A percentile compares a stretch with the other conserved stretches of the same genome.
phyloP scores from a whole-genome alignment of 2,797 vertebrate species.

The Delichon dasypus region DNA sequence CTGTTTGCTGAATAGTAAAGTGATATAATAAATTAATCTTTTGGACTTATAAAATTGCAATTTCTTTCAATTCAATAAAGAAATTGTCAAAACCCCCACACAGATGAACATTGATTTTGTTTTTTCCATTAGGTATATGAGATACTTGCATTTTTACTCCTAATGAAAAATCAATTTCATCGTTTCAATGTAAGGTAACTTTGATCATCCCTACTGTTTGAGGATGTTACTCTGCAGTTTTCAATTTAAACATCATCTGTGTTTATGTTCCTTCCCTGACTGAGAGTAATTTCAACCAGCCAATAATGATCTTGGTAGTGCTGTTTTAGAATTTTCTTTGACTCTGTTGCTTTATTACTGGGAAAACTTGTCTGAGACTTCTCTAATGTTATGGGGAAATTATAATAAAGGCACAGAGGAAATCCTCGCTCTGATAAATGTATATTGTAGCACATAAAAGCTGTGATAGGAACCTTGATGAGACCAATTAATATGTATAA shows the following conservation, averaged over 20 bases:
- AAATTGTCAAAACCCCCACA: background rate
- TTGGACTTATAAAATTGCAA: background rate
- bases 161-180: constrained; percentile 68
- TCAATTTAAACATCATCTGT: background rate
- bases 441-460: background rate
- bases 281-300: background rate
- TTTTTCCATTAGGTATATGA: constrained; percentile 18
- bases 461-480: background rate
- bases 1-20: background rate
- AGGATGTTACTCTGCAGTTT: background rate
- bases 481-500: background rate
- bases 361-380: background rate
- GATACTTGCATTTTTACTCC: constrained; percentile 31
- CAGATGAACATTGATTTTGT: constrained; percentile 22
- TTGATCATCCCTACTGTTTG: constrained; percentile 5
- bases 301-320: background rate
- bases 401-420: background rate
- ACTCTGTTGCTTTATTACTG: background rate
- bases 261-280: background rate
- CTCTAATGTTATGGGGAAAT: background rate
- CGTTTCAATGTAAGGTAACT: constrained; percentile 17
- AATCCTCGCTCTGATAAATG: background rate
- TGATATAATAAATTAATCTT: constrained; percentile 39
- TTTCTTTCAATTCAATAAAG: constrained; percentile 42
- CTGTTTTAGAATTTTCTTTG: background rate